A percentile compares a stretch with the other conserved stretches of the same genome.
phyloP scores from a whole-genome alignment of 1,140 invertebrate species.

The Archegozetes longisetosus region DNA sequence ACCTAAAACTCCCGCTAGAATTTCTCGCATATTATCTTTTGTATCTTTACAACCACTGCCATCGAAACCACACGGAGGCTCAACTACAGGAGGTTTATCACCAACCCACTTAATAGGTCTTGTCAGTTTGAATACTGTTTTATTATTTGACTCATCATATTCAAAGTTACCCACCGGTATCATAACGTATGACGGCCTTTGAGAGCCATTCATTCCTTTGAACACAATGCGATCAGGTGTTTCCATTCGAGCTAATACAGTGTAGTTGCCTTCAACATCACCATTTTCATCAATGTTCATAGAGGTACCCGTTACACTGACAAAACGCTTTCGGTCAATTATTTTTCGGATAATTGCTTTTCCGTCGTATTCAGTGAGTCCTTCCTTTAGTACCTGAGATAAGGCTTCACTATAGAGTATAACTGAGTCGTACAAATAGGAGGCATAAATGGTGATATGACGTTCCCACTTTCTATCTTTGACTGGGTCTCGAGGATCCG shows the following conservation, averaged over 20 bases:
- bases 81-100: slow-evolving; percentile 61
- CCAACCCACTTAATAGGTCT: slow-evolving; percentile 51
- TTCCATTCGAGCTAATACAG: slow-evolving; percentile 52
- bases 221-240: neutral
- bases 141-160: slow-evolving; percentile 14
- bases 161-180: slow-evolving; percentile 22
- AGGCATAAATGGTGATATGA: slow-evolving; percentile 75
- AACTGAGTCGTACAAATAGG: slow-evolving; percentile 90
- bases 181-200: slow-evolving; percentile 1
- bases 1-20: slow-evolving; percentile 54
- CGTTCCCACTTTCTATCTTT: slow-evolving; percentile 16
- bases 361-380: slow-evolving; percentile 27
- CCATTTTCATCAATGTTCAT: slow-evolving; percentile 80
- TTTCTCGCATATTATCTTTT: slow-evolving; percentile 29
- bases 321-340: slow-evolving; percentile 18
- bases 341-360: slow-evolving; percentile 30
- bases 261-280: slow-evolving; percentile 92
- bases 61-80: slow-evolving; percentile 80
- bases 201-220: neutral
- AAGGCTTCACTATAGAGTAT: slow-evolving; percentile 74
- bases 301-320: slow-evolving; percentile 65
- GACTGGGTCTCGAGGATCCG: slow-evolving; percentile 30
- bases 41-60: slow-evolving; percentile 35
- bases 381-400: slow-evolving; percentile 37
- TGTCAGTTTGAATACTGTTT: slow-evolving; percentile 15